Percentiles rank a stretch among this genome's conserved stretches.
phyloP scores from a whole-genome alignment of 2,113 vertebrate genomes.

The Diphyllodes magnificus region DNA sequence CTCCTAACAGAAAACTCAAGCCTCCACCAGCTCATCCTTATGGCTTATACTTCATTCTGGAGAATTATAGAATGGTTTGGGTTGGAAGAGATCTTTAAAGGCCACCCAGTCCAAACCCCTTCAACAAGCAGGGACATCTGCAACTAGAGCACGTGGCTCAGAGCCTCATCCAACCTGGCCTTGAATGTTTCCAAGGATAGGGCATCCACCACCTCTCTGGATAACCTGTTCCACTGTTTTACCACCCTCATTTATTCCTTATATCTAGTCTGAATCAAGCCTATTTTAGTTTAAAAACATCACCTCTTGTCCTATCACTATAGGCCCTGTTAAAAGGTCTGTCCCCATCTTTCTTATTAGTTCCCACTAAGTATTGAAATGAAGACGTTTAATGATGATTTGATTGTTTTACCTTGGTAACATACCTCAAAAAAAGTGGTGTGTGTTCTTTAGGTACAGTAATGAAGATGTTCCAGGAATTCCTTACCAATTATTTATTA shows the following conservation, averaged over 20 bases:
- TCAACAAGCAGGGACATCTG: background rate
- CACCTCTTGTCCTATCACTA: background rate
- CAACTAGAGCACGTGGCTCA: background rate
- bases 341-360: background rate
- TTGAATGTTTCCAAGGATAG: background rate
- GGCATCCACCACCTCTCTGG: background rate
- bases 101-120: background rate
- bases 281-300: background rate
- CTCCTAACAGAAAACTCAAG: background rate
- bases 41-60: background rate
- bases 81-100: background rate
- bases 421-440: background rate
- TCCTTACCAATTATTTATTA: background rate
- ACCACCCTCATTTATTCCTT: background rate
- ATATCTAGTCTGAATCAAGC: background rate
- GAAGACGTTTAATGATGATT: background rate
- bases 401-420: background rate
- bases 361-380: background rate
- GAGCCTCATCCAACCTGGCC: background rate
- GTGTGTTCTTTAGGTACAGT: accelerated
- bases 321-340: background rate
- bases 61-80: background rate
- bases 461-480: background rate
- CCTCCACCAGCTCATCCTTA: background rate
- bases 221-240: background rate